Conservation (phyloP, 2,113 vertebrate species). For the Daubentonia madagascariensis region DNA sequence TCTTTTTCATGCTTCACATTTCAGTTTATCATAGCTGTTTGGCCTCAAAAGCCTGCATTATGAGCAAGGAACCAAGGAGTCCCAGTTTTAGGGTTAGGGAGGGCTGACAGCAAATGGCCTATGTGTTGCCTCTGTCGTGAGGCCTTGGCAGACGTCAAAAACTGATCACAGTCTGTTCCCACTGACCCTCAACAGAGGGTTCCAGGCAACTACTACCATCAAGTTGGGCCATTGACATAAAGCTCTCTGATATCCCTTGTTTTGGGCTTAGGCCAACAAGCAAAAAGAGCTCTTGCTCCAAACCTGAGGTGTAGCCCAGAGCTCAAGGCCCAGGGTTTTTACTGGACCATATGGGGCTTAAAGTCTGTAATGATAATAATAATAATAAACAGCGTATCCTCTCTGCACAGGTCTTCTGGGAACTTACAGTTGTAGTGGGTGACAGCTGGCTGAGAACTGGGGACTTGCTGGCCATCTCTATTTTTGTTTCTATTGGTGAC, state of each 20-base stretch:
- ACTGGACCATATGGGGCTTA: background rate
- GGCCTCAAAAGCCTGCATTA: background rate
- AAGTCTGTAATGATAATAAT: background rate
- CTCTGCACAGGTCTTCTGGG: background rate
- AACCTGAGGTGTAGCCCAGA: background rate
- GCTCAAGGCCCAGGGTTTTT: background rate
- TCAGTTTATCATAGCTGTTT: background rate
- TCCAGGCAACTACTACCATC: background rate
- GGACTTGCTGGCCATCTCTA: background rate
- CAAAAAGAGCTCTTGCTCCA: background rate
- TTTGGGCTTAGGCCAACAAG: background rate
- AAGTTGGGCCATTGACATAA: background rate
- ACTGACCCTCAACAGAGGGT: background rate
- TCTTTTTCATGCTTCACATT: background rate
- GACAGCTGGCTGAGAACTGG: background rate
- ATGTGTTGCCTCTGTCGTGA: accelerated
- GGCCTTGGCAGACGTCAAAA: background rate
- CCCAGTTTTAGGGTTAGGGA: background rate
- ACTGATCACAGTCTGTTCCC: background rate
- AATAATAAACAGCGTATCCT: background rate
- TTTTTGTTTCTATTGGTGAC: background rate
- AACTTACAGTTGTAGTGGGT: background rate
- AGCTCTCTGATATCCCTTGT: background rate
- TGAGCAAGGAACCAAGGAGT: background rate
- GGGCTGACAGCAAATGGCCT: background rate